Evolutionary conservation across 2,888 invertebrate species (phyloP), one percentile per base, ranked within the genome.

Genomic region (Apantesis nais): DNA sequence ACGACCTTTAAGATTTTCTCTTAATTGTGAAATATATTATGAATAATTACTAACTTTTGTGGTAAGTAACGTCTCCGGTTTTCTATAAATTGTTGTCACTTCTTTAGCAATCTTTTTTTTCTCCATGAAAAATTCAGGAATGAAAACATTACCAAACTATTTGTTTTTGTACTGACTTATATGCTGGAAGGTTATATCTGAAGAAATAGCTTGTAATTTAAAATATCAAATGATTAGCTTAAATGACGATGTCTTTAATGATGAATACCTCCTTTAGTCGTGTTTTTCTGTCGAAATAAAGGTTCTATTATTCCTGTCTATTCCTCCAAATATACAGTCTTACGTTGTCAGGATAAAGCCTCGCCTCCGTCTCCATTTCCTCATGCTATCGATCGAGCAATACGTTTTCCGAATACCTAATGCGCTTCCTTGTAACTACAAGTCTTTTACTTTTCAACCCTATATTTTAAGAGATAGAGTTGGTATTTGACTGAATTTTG

Each of bases 361-460:
- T 75, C 69, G 81, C 78, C 79, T 82, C 80, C 78, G 86, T 83
- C 85, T 86, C 85, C 85, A 86, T 86, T 79, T 83, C 85, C 86
- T 85, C 78, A 84, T 79, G 81, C 67, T 87, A 92, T 92, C 92
- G 92, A 93, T 92, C 88, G 83, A 71, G 73, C 77, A 72, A 75
- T 83, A 91, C 91, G 91, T 80, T 48, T 37, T 62, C 68, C 76
- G 93, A 87, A 93, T 93, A 87, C 85, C 60, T 85, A 92, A 90
- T 90, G 72, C 66, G 62, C 66, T 67, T 62, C 70, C 63, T 68
- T 76, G 62, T 62, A 62, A 9, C 16, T 0, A 1, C 4, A 0
- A 65, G 62, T 41, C 44, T n/a, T 25, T 62, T 2, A 55, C 60
- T 19, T 60, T 39, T 58, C 16, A 44, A 71, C 65, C 65, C 48